A percentile compares a stretch with the other conserved stretches of the same genome.
Conservation (phyloP, 2,888 invertebrate species). For the Lepas anatifera region DNA sequence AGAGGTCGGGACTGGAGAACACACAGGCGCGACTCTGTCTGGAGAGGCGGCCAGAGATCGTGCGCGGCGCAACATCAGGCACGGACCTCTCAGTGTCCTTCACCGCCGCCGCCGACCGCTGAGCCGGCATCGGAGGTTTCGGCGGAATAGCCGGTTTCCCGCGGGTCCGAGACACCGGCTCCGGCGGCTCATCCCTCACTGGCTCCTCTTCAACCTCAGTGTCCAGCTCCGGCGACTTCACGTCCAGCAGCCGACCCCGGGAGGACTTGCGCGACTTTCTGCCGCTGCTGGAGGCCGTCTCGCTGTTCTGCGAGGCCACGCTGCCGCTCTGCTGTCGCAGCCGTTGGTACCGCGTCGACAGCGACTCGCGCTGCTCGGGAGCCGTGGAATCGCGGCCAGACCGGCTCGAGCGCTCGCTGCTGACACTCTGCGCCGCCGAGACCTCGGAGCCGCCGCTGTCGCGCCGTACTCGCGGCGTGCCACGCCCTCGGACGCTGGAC, state of each 20-base stretch:
- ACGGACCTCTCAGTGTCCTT: too few relatives aligned
- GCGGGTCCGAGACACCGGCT: too few relatives aligned
- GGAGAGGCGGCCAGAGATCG: too few relatives aligned
- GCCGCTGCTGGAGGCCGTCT: neutral
- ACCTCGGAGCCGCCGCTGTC: neutral
- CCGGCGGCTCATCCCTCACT: neutral
- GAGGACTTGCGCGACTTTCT: neutral
- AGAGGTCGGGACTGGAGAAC: too few relatives aligned
- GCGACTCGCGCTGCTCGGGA: neutral
- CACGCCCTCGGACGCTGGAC: neutral
- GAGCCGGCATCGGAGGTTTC: too few relatives aligned
- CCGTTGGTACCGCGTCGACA: neutral
- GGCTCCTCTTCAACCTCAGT: neutral
- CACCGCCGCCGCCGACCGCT: too few relatives aligned
- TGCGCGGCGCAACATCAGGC: too few relatives aligned
- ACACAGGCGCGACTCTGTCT: too few relatives aligned
- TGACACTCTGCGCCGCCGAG: neutral
- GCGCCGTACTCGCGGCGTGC: neutral
- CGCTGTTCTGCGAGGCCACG: too few relatives aligned
- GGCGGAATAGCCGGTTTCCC: too few relatives aligned
- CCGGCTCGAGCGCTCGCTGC: neutral
- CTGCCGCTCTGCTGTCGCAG: neutral
- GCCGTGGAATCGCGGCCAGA: neutral
- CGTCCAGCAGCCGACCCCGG: neutral
- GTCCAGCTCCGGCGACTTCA: neutral